phyloP scores from a whole-genome alignment of 23 tunicate genomes.

The Botrylloides violaceus region DNA sequence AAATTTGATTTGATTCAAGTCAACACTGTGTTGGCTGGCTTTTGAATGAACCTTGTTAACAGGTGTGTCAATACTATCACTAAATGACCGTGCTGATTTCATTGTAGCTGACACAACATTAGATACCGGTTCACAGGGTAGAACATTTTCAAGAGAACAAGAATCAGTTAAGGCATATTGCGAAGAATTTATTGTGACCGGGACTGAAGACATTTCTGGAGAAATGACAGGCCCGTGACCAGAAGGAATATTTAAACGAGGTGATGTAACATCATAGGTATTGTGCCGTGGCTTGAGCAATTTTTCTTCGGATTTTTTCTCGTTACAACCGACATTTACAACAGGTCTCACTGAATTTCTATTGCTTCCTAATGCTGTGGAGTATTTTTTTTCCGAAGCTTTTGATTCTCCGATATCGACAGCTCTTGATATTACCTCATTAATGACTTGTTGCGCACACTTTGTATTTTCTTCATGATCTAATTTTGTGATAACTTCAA shows the following conservation, averaged over 20 bases:
- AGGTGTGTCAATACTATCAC: not conserved
- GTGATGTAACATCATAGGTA: not conserved
- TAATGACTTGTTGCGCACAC: slow-evolving; percentile 29
- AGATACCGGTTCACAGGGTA: not conserved
- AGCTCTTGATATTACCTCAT: slow-evolving; percentile 35
- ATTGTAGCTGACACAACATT: not conserved
- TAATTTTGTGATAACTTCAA: slow-evolving; percentile 53
- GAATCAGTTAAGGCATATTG: not conserved
- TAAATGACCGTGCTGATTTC: not conserved
- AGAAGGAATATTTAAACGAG: not conserved
- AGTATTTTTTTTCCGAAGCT: not conserved
- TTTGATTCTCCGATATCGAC: slow-evolving; percentile 17
- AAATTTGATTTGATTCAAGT: not conserved
- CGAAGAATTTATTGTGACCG: not conserved
- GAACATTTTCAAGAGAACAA: not conserved
- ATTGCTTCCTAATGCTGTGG: not conserved
- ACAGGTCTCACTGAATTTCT: too few relatives aligned
- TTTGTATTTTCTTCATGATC: slow-evolving; percentile 56
- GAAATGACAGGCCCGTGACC: not conserved
- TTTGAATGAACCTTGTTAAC: not conserved
- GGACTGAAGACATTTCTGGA: not conserved
- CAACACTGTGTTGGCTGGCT: slow-evolving; percentile 7
- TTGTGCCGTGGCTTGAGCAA: not conserved
- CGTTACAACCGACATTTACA: not conserved
- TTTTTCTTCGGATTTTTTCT: not conserved